These are phyloP conservation scores for Ranitomeya variabilis DNA, from an alignment of 2,113 vertebrate genomes.

Conservation along the genomic window DNA sequence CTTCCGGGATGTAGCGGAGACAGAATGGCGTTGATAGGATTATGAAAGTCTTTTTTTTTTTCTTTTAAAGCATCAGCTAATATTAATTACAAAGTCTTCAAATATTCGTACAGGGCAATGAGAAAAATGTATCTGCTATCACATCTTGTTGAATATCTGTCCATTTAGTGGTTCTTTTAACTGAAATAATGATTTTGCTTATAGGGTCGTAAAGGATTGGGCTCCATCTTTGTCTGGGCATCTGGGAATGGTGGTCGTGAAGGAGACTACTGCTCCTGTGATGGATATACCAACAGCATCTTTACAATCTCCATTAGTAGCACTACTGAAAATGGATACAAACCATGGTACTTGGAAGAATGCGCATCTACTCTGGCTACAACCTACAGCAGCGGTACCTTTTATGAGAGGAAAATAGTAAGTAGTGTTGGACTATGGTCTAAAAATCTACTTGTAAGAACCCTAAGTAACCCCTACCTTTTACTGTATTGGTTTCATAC, in stretches of 20 bases:
- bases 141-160: background rate
- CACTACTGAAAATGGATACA: constrained; percentile 79
- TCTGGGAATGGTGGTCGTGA: constrained; percentile 87
- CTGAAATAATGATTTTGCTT: background rate
- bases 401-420: constrained; percentile 83
- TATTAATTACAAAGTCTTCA: background rate
- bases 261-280: constrained; percentile 91
- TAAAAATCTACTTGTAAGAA: too few relatives aligned
- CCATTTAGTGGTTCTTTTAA: background rate
- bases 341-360: constrained; percentile 86
- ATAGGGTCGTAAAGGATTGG: constrained; percentile 87
- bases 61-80: background rate
- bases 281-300: constrained; percentile 93
- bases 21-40: background rate
- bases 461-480: too few relatives aligned
- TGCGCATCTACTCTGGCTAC: constrained; percentile 88
- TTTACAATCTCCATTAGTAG: constrained; percentile 92
- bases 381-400: constrained; percentile 88
- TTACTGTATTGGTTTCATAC: too few relatives aligned
- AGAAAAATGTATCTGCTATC: background rate
- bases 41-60: background rate
- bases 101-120: background rate
- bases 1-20: background rate
- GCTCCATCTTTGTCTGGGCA: constrained; percentile 92
- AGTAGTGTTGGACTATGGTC: constrained; percentile 59